phyloP scores from a whole-genome alignment of 2,797 vertebrate species.

The Miichthys miiuy region DNA sequence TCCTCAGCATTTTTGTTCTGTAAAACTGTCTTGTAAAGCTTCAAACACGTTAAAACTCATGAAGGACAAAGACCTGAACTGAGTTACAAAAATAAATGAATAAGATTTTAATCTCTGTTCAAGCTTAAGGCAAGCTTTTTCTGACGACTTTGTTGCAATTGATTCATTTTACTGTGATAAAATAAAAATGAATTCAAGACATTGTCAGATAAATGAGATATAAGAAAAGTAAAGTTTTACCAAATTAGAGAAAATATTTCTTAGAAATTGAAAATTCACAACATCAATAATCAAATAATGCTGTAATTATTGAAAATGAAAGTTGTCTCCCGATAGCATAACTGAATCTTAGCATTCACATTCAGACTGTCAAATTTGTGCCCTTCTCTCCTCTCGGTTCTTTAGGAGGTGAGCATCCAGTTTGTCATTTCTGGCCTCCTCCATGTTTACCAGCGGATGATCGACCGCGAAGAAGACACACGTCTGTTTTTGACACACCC shows the following conservation, averaged over 20 bases:
- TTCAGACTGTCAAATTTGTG: background rate
- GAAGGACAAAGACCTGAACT: background rate
- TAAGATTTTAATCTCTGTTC: background rate
- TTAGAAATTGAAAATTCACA: background rate
- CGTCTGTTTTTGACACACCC: conserved; percentile 94
- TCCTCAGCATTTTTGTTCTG: background rate
- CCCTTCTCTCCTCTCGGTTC: conserved; percentile 1
- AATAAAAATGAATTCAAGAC: background rate
- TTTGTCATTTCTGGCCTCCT: conserved; percentile 95
- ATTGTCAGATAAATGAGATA: background rate
- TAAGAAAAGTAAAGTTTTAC: too few relatives aligned
- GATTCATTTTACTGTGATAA: background rate
- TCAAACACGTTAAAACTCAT: too few relatives aligned
- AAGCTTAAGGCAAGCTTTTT: background rate
- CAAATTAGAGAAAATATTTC: background rate
- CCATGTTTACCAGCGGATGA: conserved; percentile 94
- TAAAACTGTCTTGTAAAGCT: too few relatives aligned
- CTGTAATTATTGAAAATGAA: background rate
- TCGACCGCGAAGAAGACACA: conserved; percentile 92
- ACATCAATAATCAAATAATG: background rate
- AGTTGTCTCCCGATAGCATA: background rate
- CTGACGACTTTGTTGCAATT: background rate
- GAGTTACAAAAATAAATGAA: background rate
- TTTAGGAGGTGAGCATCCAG: conserved; percentile 92
- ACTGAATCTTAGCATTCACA: background rate